A percentile compares a stretch with the other conserved stretches of the same genome.
These are phyloP conservation scores for Pocillopora verrucosa DNA, from an alignment of 64 coral and sea anemone genomes.

Conservation along the genomic window DNA sequence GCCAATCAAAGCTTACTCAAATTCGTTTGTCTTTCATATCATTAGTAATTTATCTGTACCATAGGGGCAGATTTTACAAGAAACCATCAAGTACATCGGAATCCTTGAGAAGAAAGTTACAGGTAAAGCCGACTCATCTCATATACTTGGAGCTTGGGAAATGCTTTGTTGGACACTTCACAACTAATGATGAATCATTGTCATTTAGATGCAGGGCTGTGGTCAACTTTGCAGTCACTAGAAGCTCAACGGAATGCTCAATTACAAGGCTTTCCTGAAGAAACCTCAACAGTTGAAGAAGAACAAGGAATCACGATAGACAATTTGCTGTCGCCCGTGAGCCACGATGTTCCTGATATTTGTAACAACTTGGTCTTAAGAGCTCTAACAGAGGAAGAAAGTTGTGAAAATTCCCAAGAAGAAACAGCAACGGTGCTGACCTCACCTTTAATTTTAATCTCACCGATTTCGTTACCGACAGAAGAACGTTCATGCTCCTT, in stretches of 20 bases:
- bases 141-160: too few relatives aligned
- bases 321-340: neutral
- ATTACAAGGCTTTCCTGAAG: neutral
- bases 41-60: neutral
- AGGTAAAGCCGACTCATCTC: neutral
- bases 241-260: neutral
- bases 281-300: neutral
- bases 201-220: constrained; percentile 1
- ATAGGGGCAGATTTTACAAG: constrained; percentile 18
- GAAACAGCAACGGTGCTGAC: neutral
- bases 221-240: neutral
- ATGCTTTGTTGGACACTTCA: too few relatives aligned
- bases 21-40: neutral
- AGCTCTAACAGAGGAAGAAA: neutral
- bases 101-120: constrained; percentile 23
- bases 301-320: neutral
- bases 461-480: neutral
- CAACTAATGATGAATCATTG: neutral
- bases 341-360: neutral
- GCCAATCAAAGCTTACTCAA: neutral
- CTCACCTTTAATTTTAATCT: constrained; percentile 8
- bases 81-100: constrained; percentile 32
- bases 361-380: neutral
- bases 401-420: neutral
- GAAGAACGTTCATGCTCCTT: neutral